phyloP scores from a whole-genome alignment of 2,888 invertebrate genomes.

The Andrena trimmerana region DNA sequence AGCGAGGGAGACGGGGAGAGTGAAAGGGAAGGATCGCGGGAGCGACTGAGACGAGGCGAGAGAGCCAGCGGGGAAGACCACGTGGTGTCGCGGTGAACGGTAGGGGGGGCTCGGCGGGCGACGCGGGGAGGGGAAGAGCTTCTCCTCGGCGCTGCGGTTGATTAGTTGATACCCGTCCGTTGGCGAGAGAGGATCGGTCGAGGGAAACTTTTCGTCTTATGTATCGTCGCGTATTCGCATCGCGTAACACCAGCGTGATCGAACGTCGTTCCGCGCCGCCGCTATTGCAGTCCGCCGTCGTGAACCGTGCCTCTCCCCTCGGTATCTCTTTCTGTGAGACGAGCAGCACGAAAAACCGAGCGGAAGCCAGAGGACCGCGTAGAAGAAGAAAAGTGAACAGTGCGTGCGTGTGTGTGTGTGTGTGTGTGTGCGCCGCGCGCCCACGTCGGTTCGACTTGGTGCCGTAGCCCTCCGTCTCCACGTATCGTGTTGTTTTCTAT shows the following conservation, averaged over 20 bases:
- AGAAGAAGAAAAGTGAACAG: slow-evolving; percentile 53
- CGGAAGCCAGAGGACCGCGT: slow-evolving; percentile 5
- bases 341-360: slow-evolving; percentile 21
- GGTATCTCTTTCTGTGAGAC: slow-evolving; percentile 30
- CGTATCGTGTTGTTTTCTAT: slow-evolving; percentile 8
- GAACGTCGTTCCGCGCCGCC: not conserved
- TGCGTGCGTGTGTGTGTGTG: slow-evolving; percentile 29
- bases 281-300: not conserved
- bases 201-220: slow-evolving; percentile 1
- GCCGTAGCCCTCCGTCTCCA: not conserved
- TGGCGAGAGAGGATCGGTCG: slow-evolving; percentile 67
- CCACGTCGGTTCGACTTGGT: slow-evolving; percentile 9
- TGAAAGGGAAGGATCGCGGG: slow-evolving; percentile 42
- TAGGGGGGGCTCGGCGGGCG: slow-evolving; percentile 63
- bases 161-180: slow-evolving; percentile 79
- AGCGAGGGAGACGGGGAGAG: slow-evolving; percentile 38
- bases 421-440: not conserved
- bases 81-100: slow-evolving; percentile 60
- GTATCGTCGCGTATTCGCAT: slow-evolving; percentile 29
- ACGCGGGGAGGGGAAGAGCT: slow-evolving; percentile 77
- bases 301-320: slow-evolving; percentile 14
- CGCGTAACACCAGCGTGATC: slow-evolving; percentile 14
- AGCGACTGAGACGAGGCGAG: slow-evolving; percentile 83
- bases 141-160: slow-evolving; percentile 63
- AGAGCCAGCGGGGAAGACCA: slow-evolving; percentile 82